Base-by-base conservation (phyloP, 2,797 vertebrate species). In the Cetoscarus ocellatus region DNA sequence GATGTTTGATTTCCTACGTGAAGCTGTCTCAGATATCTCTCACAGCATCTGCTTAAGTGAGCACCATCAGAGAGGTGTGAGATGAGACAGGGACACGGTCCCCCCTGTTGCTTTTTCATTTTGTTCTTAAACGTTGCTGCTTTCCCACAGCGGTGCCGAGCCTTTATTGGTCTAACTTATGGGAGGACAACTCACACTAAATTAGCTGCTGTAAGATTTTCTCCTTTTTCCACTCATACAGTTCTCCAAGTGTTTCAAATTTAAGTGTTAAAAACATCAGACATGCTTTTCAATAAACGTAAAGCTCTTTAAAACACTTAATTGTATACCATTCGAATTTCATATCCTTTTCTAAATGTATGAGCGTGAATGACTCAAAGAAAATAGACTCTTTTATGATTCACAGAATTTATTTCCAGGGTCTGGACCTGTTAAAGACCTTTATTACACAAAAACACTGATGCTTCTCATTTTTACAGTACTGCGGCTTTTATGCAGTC, bases 161-260 rank as follows among this genome's bases (percentile, higher is more conserved):
- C 39, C 48, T 78, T 77, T 77, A 55, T 74, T 67, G 65, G 49
- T 43, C 14, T 18, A 35, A 17, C 36, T 57, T n/a, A 3, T 10
- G 43, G 38, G 61, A 70, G 47, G 50, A 51, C 57, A 54, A 35
- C 58, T 53, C 51, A 39, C 49, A 38, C 62, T 42, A 64, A 47
- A 61, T 50, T 50, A 70, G 27, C 48, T 39, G 1, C 13, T 2
- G 42, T 54, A 34, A 15, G 18, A 56, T 14, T 42, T 13, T 18
- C 19, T 50, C n/a, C 39, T 7, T 15, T 5, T 49, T 13, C 34
- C 19, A 14, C 3, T 34, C 27, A 34, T 13, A 3, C 27, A 13
- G 12, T 11, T 12, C n/a, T 47, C 15, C 15, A 17, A 17, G 7
- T 47, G 43, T 44, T 44, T 13, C 27, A 27, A 27, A 27, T 27